Evolutionary conservation across 2,797 vertebrate genomes (phyloP).

Genomic region (Neomorphus geoffroyi): DNA sequence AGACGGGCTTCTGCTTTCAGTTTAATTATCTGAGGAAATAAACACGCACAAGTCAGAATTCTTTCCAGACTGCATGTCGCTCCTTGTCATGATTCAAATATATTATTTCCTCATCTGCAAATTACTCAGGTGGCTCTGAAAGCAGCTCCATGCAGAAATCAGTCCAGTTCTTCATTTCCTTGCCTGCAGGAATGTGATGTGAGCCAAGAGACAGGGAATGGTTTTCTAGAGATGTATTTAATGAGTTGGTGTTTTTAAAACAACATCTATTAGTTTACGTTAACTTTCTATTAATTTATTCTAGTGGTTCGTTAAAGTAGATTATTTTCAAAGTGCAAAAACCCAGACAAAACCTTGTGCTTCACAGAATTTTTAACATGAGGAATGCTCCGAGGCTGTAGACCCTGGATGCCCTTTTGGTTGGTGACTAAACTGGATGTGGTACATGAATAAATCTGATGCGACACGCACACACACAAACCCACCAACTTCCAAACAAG

Average conservation of each 20-base stretch:
- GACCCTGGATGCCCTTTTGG: not conserved
- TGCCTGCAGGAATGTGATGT: not conserved
- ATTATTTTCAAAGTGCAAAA: not conserved
- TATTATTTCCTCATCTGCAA: accelerated
- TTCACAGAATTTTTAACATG: not conserved
- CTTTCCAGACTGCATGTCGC: accelerated
- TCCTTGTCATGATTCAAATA: not conserved
- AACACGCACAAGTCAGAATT: not conserved
- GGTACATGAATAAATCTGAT: not conserved
- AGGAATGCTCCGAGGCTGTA: not conserved
- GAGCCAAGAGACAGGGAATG: not conserved
- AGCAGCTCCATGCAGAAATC: not conserved
- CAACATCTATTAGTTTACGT: not conserved
- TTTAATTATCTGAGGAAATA: slow-evolving; percentile 85
- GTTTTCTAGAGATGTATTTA: not conserved
- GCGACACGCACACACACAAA: not conserved
- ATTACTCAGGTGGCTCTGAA: accelerated
- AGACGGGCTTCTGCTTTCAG: slow-evolving; percentile 95
- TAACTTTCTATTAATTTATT: not conserved
- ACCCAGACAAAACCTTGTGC: not conserved
- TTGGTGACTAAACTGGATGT: not conserved
- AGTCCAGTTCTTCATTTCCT: not conserved
- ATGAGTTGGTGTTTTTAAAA: not conserved
- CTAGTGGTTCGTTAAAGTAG: accelerated
- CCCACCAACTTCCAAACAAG: not conserved